These are phyloP conservation scores for Gymnocephalus cernua DNA, from an alignment of 2,113 vertebrate genomes.

Conservation along the genomic window DNA sequence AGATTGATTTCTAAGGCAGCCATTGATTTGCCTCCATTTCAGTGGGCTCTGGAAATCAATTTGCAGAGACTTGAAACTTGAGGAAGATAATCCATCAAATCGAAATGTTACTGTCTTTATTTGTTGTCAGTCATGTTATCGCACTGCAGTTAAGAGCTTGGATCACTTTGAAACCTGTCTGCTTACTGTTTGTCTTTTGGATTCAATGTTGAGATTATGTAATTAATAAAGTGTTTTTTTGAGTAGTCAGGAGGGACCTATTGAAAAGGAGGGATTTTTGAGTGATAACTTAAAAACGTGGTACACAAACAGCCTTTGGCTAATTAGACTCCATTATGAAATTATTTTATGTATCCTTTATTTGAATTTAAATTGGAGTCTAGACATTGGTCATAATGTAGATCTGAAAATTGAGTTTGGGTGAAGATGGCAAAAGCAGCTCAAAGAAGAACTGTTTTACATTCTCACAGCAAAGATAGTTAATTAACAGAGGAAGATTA, in stretches of 20 bases:
- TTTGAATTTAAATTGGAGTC: neutral
- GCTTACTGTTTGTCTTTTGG: neutral
- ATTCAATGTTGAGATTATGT: neutral
- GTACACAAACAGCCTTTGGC: neutral
- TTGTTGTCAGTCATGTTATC: neutral
- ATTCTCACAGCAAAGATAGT: neutral
- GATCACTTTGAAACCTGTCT: neutral
- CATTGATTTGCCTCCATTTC: conserved; percentile 3
- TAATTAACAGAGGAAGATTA: neutral
- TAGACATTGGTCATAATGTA: neutral
- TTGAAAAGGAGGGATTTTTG: neutral
- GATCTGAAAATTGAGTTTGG: neutral
- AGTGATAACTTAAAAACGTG: neutral
- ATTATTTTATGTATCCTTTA: conserved; percentile 5
- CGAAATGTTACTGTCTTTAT: neutral
- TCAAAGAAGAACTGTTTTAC: neutral
- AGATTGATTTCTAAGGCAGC: conserved; percentile 20
- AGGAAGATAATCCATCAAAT: conserved; percentile 20
- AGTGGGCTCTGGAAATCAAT: neutral
- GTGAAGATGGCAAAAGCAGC: neutral
- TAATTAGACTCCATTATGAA: conserved; percentile 21
- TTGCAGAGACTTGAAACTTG: neutral
- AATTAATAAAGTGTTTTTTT: conserved; percentile 10
- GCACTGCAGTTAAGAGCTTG: neutral
- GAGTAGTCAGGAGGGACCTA: neutral